phyloP scores from a whole-genome alignment of 2,888 invertebrate species.

The Cylloceria caligata region DNA sequence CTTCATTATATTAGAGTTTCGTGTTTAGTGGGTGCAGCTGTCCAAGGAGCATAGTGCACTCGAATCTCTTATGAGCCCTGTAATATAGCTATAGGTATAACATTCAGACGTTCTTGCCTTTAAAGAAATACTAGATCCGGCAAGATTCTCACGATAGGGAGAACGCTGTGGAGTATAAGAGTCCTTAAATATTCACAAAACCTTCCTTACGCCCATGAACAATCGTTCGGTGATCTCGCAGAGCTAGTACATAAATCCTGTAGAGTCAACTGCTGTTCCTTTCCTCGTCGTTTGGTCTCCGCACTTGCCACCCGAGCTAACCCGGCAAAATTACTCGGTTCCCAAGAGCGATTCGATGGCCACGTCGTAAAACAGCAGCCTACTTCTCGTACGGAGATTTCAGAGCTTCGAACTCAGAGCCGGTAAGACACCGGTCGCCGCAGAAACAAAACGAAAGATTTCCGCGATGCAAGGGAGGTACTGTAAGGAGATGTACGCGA shows the following conservation, averaged over 20 bases:
- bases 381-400: slow-evolving; percentile 24
- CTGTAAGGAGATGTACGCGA: slow-evolving; percentile 21
- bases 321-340: slow-evolving; percentile 57
- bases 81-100: neutral
- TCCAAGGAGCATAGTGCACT: neutral
- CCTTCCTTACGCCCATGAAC: slow-evolving; percentile 21
- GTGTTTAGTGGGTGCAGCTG: neutral
- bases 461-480: slow-evolving; percentile 42
- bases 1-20: slow-evolving; percentile 7
- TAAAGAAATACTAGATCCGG: neutral
- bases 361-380: slow-evolving; percentile 54
- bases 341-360: slow-evolving; percentile 48
- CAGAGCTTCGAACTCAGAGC: slow-evolving; percentile 45
- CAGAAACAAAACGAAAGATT: slow-evolving; percentile 41
- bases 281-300: slow-evolving; percentile 28
- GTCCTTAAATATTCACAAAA: slow-evolving; percentile 33
- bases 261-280: neutral
- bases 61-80: neutral
- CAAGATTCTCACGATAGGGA: neutral
- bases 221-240: slow-evolving; percentile 38
- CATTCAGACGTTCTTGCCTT: slow-evolving; percentile 1
- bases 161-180: neutral
- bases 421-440: slow-evolving; percentile 48
- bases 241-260: slow-evolving; percentile 40
- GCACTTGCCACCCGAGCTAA: slow-evolving; percentile 48